Percentiles rank a stretch among this genome's conserved stretches.
Evolutionary conservation across 2,888 invertebrate species (phyloP).

Genomic region (Ectemnius lituratus): DNA sequence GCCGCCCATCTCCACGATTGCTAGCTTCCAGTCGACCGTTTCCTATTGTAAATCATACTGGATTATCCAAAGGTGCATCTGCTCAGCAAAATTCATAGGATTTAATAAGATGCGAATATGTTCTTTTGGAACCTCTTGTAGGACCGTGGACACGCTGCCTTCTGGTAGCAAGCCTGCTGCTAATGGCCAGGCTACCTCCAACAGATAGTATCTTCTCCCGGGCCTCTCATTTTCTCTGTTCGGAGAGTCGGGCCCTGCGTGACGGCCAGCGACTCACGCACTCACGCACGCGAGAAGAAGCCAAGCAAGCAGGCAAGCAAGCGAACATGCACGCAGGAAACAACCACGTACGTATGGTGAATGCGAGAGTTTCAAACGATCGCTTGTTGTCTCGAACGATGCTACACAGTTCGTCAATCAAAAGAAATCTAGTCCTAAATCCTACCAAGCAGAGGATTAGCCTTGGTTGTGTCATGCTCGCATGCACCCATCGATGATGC

Average conservation of each 20-base stretch:
- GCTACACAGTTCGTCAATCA: no score
- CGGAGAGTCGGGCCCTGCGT: constrained; percentile 59
- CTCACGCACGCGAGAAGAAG: constrained; percentile 53
- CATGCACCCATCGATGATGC: constrained; percentile 7
- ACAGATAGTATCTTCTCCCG: constrained; percentile 65
- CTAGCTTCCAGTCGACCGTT: neutral
- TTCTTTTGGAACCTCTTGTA: constrained; percentile 31
- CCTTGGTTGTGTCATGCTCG: constrained; percentile 10
- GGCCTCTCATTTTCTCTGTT: no score
- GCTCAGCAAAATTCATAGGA: neutral
- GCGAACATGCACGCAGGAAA: constrained; percentile 50
- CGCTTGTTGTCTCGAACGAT: no score
- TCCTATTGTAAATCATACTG: no score
- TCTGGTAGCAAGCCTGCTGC: constrained; percentile 50
- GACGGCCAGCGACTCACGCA: constrained; percentile 64
- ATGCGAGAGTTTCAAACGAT: no score
- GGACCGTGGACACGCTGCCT: constrained; percentile 33
- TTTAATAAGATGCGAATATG: neutral
- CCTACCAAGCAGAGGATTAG: constrained; percentile 8
- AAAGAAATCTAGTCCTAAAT: no score
- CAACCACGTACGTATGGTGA: constrained; percentile 1
- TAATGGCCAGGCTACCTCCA: constrained; percentile 68
- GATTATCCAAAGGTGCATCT: neutral
- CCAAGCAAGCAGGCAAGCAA: constrained; percentile 58
- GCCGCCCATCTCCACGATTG: neutral